Base-by-base conservation (phyloP, 2,888 invertebrate genomes). In the Drosophila sordidula region DNA sequence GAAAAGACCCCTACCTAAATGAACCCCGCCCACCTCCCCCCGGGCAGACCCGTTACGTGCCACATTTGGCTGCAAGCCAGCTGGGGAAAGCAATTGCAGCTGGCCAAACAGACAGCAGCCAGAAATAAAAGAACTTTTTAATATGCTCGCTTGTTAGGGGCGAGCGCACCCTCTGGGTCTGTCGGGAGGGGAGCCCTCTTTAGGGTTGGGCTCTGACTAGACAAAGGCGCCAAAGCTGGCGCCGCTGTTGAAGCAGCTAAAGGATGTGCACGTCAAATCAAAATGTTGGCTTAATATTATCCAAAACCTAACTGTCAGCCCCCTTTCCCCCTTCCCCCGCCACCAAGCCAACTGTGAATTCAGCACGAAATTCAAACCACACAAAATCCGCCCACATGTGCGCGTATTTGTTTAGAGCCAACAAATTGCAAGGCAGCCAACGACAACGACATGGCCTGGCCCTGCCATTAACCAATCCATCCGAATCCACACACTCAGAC, bases 51-150 rank as follows among this genome's bases (percentile, higher is more conserved):
- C 52, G 52, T 46, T 72, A 67, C 69, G 72, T 72, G 79, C 83
- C 61, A 66, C 63, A 57, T 79, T 86, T 80, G 89, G 87, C 84
- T 68, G 70, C 66, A 56, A 54, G 87, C 81, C 85, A 85, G 58
- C 49, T 54, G 73, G 51, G 55, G 59, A 71, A 75, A 82, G 71
- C 66, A 57, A 59, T 64, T 69, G 65, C 50, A 55, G 65, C 39
- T 55, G 67, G 59, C 56, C 42, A 59, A 63, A 50, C n/a, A 68
- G 44, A 66, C 44, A 66, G 80, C 52, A 52, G 66, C 50, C 26
- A 58, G 54, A 78, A 82, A 71, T 61, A 86, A 85, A 74, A 72
- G 63, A 81, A 81, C 39, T 83, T 76, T 83, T 88, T 74, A 88
- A 85, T 75, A 87, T 80, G 63, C 26, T 22, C 22, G 22, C 22